Conservation (phyloP, 2,113 vertebrate species). For the Machaerirhynchus nigripectus region DNA sequence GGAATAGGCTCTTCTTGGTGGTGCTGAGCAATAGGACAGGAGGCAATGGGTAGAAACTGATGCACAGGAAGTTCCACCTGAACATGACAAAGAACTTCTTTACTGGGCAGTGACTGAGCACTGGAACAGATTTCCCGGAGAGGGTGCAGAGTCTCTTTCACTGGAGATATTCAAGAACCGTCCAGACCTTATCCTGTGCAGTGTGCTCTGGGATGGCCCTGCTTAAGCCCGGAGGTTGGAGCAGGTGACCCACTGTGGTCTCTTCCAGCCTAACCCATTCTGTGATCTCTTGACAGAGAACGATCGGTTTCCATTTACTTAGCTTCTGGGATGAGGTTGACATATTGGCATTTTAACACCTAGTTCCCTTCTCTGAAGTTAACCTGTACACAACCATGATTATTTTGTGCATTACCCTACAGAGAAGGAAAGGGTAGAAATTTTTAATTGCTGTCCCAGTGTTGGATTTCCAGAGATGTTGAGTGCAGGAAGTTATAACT, state of each 20-base stretch:
- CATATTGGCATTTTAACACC: background rate
- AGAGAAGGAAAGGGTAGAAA: background rate
- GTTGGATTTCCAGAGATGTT: background rate
- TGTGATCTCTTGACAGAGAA: background rate
- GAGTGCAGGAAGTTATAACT: background rate
- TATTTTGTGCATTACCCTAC: background rate
- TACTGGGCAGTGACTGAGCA: background rate
- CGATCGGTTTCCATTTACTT: background rate
- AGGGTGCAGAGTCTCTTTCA: background rate
- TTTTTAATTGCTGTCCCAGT: background rate
- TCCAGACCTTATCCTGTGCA: background rate
- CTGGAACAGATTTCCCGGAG: background rate
- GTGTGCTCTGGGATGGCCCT: background rate
- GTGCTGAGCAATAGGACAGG: background rate
- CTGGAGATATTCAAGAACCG: fast-evolving
- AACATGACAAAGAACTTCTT: background rate
- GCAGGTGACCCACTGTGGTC: background rate
- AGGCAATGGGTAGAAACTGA: background rate
- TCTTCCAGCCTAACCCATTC: background rate
- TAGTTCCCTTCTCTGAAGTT: background rate
- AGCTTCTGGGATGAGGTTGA: background rate
- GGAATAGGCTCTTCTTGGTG: background rate
- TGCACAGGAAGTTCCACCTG: background rate
- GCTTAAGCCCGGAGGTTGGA: background rate
- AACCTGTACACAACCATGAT: background rate